Evolutionary conservation across 2,113 vertebrate species (phyloP), one percentile per base, ranked within the genome.

Genomic region (Rhinogobius similis): DNA sequence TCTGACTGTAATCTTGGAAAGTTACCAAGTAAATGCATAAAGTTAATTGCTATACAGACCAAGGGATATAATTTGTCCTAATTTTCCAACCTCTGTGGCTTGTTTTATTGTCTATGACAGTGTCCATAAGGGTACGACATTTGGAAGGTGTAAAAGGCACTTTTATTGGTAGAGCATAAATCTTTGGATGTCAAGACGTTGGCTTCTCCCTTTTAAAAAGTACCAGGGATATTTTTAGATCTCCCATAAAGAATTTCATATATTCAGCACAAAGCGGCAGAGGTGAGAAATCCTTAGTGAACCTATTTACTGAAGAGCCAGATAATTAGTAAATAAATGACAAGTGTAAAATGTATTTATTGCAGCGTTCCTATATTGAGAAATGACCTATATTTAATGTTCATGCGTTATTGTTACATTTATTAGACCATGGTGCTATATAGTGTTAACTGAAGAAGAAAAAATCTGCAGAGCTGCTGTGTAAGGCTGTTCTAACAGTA

Each of bases 51-150:
- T 44, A 69, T 56, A 70, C 29, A 68, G 69, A 73, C 67, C 73
- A 52, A 70, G 62, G 65, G 63, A 67, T 72, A 71, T 81, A 73
- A 84, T 80, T 85, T 79, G 50, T 78, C 52, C 77, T 82, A 75
- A 76, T 87, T 88, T 85, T 68, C 64, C 55, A 20, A 65, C 83
- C 72, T 68, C 80, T 70, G 59, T 29, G 1, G 74, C 67, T 73
- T 79, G 78, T 86, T 90, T 82, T 78, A 87, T 88, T 86, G 73
- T 85, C 50, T 71, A 83, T 84, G 85, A 83, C 83, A 72, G 70
- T 86, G 78, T 83, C 80, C 76, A 79, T 68, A 63, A 86, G 71
- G 68, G 74, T 76, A 65, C 69, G 68, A 71, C 73, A 81, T 82
- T 81, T 73, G 67, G 76, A 84, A 72, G 77, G 64, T 73, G 68